Conservation (phyloP, 2,797 vertebrate genomes). For the Hemibagrus guttatus region DNA sequence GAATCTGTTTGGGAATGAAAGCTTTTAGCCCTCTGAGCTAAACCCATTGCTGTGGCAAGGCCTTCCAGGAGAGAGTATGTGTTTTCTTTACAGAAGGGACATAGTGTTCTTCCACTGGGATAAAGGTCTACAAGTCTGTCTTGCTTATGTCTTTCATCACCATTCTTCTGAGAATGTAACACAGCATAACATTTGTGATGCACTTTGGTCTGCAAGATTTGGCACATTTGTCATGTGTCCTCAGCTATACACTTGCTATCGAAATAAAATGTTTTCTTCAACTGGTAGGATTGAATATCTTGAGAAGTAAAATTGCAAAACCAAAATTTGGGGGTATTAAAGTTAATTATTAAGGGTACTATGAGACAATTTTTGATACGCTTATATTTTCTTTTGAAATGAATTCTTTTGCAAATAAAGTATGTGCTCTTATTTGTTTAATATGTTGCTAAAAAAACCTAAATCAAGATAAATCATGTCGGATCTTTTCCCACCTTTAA, state of each 20-base stretch:
- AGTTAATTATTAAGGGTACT: too few species aligned
- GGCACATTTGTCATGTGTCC: neutral
- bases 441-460: neutral
- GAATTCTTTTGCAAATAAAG: neutral
- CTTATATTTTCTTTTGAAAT: neutral
- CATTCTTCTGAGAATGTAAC: conserved; percentile 43
- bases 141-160: conserved; percentile 52
- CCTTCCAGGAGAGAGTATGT: conserved; percentile 14
- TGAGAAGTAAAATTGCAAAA: neutral
- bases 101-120: conserved; percentile 44
- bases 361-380: neutral
- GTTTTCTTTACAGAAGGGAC: conserved; percentile 27
- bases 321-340: too few species aligned
- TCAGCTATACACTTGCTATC: conserved; percentile 6
- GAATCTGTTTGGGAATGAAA: conserved; percentile 51
- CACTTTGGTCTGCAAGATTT: conserved; percentile 19
- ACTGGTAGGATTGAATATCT: neutral
- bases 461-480: neutral
- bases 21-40: conserved; percentile 21
- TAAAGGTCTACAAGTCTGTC: conserved; percentile 39
- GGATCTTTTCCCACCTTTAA: neutral
- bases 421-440: neutral
- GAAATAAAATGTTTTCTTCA: conserved; percentile 21
- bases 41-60: conserved; percentile 19
- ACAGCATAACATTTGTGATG: conserved; percentile 23